These are phyloP conservation scores for Leptinotarsa peninsularis DNA, from an alignment of 2,888 invertebrate genomes.

Conservation along the genomic window DNA sequence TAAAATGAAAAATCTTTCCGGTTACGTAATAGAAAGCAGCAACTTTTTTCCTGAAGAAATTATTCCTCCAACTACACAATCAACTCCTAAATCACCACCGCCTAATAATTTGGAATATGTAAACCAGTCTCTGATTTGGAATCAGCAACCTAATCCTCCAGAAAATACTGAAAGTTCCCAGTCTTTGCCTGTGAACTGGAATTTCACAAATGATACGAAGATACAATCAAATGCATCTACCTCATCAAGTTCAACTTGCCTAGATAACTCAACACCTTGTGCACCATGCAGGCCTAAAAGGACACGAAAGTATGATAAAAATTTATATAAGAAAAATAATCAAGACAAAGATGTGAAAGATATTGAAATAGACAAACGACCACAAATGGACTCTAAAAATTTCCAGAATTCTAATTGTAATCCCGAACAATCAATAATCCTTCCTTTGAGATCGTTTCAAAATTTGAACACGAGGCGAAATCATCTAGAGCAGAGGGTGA, in stretches of 20 bases:
- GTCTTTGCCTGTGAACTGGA: slow-evolving; percentile 50
- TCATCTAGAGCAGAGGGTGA: slow-evolving; percentile 73
- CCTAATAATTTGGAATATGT: slow-evolving; percentile 37
- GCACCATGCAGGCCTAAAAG: slow-evolving; percentile 62
- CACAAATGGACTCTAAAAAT: slow-evolving; percentile 19
- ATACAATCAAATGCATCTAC: slow-evolving; percentile 50
- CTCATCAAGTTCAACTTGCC: slow-evolving; percentile 53
- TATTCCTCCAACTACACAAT: slow-evolving; percentile 45
- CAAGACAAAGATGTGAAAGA: slow-evolving; percentile 51
- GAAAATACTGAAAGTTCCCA: slow-evolving; percentile 41
- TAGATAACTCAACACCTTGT: slow-evolving; percentile 59
- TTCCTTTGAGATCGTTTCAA: slow-evolving; percentile 59
- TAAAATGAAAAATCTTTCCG: slow-evolving; percentile 59
- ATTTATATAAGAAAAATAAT: slow-evolving; percentile 58
- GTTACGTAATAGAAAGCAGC: slow-evolving; percentile 61
- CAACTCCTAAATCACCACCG: slow-evolving; percentile 14
- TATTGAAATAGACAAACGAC: slow-evolving; percentile 36
- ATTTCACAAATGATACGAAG: slow-evolving; percentile 42
- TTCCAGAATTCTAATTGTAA: slow-evolving; percentile 37
- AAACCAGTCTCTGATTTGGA: slow-evolving; percentile 39
- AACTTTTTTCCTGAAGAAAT: slow-evolving; percentile 59
- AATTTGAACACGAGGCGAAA: slow-evolving; percentile 60
- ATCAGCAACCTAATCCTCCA: slow-evolving; percentile 31
- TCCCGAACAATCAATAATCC: slow-evolving; percentile 55
- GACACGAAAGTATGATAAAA: slow-evolving; percentile 63